Evolutionary conservation across 2,113 vertebrate genomes (phyloP), one percentile per base, ranked within the genome.

Genomic region (Vidua macroura): DNA sequence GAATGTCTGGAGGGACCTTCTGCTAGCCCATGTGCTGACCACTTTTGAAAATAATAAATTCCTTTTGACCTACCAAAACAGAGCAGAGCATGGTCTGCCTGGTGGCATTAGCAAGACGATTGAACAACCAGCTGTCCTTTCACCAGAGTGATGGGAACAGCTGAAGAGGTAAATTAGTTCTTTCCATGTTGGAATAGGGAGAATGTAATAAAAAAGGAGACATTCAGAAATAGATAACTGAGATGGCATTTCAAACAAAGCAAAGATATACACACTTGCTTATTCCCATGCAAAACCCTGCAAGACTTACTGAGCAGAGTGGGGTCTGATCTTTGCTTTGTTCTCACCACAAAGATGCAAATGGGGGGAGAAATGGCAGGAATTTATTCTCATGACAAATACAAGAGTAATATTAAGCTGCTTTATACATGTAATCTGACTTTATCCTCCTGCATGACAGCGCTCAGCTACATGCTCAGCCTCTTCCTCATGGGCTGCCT

Each of bases 331-430:
- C 35, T 89, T 63, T 69, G 74, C 58, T 91, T 95, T 93, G 19
- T 62, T 95, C 85, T 79, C n/a, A 60, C 46, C 31, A 73, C 70
- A 73, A 56, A 93, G 62, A 79, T 51, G 10, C 53, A 94, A 92
- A 84, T 44, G 27, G 39, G 4, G 31, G 64, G 59, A 87, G 67
- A 90, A 90, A 60, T 14, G 3, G 15, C 30, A 76, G 49, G 53
- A 70, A 68, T 60, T 74, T 92, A 30, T 52, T 79, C 41, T 72
- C 62, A 31, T 30, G 28, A 60, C 27, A 72, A 75, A 78, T 31
- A 64, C 1, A 12, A 48, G 27, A 72, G 58, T 25, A 41, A 64
- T 37, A 75, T 4, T 49, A 17, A 66, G 11, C 41, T 56, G 10
- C 3, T 9, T 64, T 87, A 64, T 60, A 58, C 24, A 12, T 6